Conservation (phyloP, 2,797 vertebrate species). For the Chiloscyllium punctatum region DNA sequence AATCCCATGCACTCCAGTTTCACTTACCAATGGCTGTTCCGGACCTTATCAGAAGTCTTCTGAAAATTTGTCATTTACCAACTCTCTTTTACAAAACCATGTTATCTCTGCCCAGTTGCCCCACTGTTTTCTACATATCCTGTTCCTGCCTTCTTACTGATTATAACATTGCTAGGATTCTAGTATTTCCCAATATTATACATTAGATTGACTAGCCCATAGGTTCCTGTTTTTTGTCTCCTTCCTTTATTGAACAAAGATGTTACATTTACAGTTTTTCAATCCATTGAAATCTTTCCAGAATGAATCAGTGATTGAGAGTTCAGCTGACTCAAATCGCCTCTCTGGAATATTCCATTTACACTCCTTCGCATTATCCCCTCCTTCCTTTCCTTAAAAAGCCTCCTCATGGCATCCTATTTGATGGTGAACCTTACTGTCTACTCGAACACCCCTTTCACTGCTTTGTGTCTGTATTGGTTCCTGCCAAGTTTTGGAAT, state of each 20-base stretch:
- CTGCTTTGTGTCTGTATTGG: not conserved
- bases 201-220: not conserved
- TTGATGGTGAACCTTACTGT: not conserved
- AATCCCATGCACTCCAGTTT: no score
- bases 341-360: conserved; percentile 21
- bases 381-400: not conserved
- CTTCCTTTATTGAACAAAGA: not conserved
- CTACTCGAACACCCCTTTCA: not conserved
- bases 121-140: not conserved
- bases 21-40: no score
- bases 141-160: not conserved
- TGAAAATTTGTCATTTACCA: not conserved
- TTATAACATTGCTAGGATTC: not conserved
- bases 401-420: not conserved
- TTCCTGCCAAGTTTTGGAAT: not conserved
- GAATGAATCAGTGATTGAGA: not conserved
- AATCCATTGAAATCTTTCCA: not conserved
- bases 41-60: no score
- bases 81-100: not conserved
- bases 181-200: not conserved
- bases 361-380: not conserved
- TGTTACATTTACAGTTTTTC: no score
- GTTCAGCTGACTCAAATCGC: not conserved
- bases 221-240: not conserved
- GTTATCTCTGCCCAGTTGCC: not conserved